A percentile compares a stretch with the other conserved stretches of the same genome.
Evolutionary conservation across 2,113 vertebrate species (phyloP).

Genomic region (Neopipo cinnamomea): DNA sequence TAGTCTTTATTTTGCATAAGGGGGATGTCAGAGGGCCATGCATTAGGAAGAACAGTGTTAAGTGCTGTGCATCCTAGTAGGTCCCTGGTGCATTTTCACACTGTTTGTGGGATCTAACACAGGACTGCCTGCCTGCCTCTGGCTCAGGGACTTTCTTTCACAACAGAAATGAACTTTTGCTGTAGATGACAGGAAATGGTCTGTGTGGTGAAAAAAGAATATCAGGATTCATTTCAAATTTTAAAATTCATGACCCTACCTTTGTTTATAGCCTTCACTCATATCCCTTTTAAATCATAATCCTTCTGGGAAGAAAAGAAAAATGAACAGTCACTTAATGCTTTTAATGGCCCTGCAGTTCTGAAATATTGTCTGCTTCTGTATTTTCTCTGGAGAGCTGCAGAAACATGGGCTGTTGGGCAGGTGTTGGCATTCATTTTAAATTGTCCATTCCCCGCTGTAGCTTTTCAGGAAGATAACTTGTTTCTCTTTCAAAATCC

Average conservation of each 20-base stretch:
- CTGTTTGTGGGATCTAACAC: background rate
- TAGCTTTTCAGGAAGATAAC: background rate
- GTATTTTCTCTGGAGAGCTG: background rate
- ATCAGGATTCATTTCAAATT: background rate
- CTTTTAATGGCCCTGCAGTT: background rate
- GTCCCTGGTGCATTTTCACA: background rate
- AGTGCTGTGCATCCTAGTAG: rapidly evolving
- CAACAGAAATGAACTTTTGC: background rate
- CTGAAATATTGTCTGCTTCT: background rate
- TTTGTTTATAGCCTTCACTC: background rate
- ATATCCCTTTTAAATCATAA: background rate
- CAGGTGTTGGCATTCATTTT: background rate
- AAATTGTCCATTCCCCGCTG: background rate
- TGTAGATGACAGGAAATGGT: background rate
- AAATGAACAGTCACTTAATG: background rate
- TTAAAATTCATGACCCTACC: background rate
- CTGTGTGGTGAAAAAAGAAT: background rate
- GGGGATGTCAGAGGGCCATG: background rate
- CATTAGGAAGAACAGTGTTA: background rate
- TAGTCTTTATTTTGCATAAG: background rate
- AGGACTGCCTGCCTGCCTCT: background rate
- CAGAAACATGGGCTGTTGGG: background rate
- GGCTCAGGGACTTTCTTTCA: background rate
- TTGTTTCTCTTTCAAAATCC: background rate
- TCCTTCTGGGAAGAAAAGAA: background rate